Evolutionary conservation across 2,797 vertebrate species (phyloP).

Genomic region (Brachyrhaphis roseni): DNA sequence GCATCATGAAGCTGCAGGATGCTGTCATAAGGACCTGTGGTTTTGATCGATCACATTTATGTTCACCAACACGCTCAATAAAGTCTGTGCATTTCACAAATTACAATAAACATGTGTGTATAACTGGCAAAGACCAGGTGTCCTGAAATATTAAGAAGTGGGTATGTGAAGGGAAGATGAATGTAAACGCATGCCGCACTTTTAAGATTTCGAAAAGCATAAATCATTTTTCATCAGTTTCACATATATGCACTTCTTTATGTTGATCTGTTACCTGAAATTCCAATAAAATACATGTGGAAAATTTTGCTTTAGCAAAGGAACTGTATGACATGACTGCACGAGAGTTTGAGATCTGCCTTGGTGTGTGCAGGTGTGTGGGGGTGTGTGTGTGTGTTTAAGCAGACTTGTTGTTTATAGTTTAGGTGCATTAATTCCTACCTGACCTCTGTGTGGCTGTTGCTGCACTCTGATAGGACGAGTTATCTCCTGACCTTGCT

Average conservation of each 20-base stretch:
- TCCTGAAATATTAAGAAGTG: not conserved
- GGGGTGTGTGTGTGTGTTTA: not conserved
- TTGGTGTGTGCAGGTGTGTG: not conserved
- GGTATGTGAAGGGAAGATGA: not conserved
- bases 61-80: not conserved
- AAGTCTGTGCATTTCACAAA: not conserved
- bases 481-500: slow-evolving; percentile 2
- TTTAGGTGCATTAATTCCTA: slow-evolving; percentile 40
- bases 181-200: not conserved
- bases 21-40: not conserved
- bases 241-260: not conserved
- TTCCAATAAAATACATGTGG: not conserved
- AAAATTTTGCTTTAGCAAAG: not conserved
- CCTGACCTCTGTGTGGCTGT: slow-evolving; percentile 47
- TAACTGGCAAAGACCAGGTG: not conserved
- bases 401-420: slow-evolving; percentile 13
- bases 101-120: not conserved
- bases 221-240: not conserved
- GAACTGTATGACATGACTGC: slow-evolving; percentile 3
- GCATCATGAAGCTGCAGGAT: not conserved
- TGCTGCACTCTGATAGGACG: slow-evolving; percentile 13
- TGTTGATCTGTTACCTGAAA: not conserved
- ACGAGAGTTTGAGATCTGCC: slow-evolving; percentile 7
- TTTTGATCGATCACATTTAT: not conserved
- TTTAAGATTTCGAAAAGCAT: not conserved